phyloP scores from a whole-genome alignment of 2,888 invertebrate genomes.

The Leptopilina drosophilae region DNA sequence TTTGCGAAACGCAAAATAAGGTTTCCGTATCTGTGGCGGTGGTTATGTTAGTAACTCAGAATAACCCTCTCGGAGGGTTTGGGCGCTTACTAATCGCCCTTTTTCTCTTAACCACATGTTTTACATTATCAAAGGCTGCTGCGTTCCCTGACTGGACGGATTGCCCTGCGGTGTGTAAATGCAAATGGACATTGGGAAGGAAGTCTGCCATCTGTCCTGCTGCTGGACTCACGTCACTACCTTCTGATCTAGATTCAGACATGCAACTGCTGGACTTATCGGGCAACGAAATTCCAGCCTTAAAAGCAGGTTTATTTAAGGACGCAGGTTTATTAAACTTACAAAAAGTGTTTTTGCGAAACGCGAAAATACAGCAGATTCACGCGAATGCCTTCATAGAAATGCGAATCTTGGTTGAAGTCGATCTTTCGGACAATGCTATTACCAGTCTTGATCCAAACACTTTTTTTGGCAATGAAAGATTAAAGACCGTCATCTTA shows the following conservation, averaged over 20 bases:
- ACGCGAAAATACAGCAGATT: slow-evolving; percentile 86
- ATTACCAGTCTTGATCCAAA: slow-evolving; percentile 86
- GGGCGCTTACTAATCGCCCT: slow-evolving; percentile 71
- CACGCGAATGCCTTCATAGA: slow-evolving; percentile 92
- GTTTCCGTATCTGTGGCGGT: slow-evolving; percentile 31
- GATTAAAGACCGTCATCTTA: slow-evolving; percentile 86
- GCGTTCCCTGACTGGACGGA: slow-evolving; percentile 90
- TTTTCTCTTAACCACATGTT: slow-evolving; percentile 67
- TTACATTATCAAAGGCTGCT: slow-evolving; percentile 74
- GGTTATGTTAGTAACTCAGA: slow-evolving; percentile 61
- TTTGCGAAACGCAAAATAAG: slow-evolving; percentile 1
- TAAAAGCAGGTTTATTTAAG: slow-evolving; percentile 89
- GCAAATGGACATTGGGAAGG: slow-evolving; percentile 95
- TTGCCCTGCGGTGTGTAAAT: slow-evolving; percentile 90
- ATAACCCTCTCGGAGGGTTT: slow-evolving; percentile 70
- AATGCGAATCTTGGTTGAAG: slow-evolving; percentile 90
- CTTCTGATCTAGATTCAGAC: slow-evolving; percentile 83
- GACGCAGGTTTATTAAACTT: slow-evolving; percentile 88
- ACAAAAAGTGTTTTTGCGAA: slow-evolving; percentile 88
- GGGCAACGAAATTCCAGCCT: slow-evolving; percentile 86
- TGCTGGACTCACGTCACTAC: slow-evolving; percentile 88
- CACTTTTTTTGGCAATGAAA: slow-evolving; percentile 91
- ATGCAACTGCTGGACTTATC: slow-evolving; percentile 92
- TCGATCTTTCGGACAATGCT: slow-evolving; percentile 91
- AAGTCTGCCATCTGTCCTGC: slow-evolving; percentile 92